These are phyloP conservation scores for Arizona elegans DNA, from an alignment of 2,113 vertebrate genomes.

Conservation along the genomic window DNA sequence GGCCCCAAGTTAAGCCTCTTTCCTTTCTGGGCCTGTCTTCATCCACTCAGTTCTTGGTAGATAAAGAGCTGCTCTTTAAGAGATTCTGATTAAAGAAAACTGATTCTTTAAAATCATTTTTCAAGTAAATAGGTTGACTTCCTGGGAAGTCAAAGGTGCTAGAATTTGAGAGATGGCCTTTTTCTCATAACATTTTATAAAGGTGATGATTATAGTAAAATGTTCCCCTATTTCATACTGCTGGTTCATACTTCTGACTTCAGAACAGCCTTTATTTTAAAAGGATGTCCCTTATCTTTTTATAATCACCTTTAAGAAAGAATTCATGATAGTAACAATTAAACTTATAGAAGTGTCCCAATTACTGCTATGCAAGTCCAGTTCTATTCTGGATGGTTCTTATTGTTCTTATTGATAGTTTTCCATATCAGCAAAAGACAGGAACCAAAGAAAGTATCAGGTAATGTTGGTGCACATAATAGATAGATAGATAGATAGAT, in stretches of 20 bases:
- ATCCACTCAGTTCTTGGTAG: neutral
- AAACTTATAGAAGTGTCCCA: constrained; percentile 23
- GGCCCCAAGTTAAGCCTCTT: neutral
- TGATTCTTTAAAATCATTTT: neutral
- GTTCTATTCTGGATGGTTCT: neutral
- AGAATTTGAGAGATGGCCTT: constrained; percentile 15
- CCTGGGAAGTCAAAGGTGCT: neutral
- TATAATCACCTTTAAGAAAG: neutral
- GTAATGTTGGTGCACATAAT: accelerated
- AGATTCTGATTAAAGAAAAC: too few species aligned
- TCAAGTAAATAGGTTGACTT: accelerated
- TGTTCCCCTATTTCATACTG: neutral
- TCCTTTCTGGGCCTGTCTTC: neutral
- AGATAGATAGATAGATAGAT: too few species aligned
- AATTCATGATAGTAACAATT: constrained; percentile 47
- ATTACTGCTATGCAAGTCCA: neutral
- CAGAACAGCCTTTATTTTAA: neutral
- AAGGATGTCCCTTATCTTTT: neutral
- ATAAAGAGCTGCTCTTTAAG: neutral
- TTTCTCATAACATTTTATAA: neutral
- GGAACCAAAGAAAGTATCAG: neutral
- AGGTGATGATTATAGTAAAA: accelerated
- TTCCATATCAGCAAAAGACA: neutral
- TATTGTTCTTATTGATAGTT: neutral
- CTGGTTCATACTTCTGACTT: neutral